Conservation (phyloP, 2,113 vertebrate genomes). For the Mesoclemmys tuberculata region DNA sequence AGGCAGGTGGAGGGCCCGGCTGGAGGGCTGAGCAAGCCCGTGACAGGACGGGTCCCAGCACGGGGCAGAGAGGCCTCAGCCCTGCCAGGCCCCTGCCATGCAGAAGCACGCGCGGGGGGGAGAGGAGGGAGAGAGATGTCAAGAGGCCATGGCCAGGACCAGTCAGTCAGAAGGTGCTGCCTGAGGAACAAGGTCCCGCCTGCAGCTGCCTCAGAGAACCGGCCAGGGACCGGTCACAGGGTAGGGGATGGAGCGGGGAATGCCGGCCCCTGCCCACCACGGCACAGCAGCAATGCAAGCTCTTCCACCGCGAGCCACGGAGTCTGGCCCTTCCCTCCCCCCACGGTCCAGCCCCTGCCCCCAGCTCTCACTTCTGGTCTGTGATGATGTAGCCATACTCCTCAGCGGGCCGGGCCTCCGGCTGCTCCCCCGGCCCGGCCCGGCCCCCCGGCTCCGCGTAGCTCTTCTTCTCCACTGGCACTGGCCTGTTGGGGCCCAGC, state of each 20-base stretch:
- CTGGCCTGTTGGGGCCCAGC: not conserved
- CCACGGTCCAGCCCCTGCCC: not conserved
- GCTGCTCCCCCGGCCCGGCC: not conserved
- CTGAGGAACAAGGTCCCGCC: not conserved
- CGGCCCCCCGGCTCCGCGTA: not conserved
- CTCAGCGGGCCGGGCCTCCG: constrained; percentile 71
- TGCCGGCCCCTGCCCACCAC: not conserved
- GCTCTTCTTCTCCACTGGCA: constrained; percentile 59
- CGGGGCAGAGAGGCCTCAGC: not conserved
- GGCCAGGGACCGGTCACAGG: too few species aligned
- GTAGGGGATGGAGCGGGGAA: not conserved
- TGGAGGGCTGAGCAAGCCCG: not conserved
- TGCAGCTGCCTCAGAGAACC: not conserved
- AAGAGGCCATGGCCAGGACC: not conserved
- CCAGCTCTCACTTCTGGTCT: constrained; percentile 87
- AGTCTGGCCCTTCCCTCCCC: not conserved
- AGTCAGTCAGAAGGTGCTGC: not conserved
- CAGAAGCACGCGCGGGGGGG: too few species aligned
- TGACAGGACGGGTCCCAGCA: accelerated
- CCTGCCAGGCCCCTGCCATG: too few species aligned
- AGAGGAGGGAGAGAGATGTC: too few species aligned
- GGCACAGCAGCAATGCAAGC: not conserved
- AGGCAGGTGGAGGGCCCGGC: not conserved
- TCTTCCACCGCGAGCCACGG: not conserved
- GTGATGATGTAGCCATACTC: constrained; percentile 97